Evolutionary conservation across 2,797 vertebrate genomes (phyloP).

Genomic region (Adrianichthys oophorus): DNA sequence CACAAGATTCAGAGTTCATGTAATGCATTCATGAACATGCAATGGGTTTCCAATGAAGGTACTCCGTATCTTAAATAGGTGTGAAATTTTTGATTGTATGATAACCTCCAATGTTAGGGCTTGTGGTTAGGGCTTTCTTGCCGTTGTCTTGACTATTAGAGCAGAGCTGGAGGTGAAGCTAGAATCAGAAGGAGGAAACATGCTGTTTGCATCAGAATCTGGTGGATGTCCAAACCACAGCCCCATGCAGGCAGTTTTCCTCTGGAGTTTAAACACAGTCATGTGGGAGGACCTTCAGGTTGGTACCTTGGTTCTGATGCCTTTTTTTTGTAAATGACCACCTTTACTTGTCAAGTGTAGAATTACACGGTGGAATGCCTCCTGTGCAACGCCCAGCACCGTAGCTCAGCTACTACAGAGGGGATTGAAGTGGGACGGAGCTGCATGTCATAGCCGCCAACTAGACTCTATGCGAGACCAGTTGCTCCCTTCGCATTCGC

Average conservation of each 20-base stretch:
- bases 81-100: too few relatives aligned
- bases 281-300: slow-evolving; percentile 39
- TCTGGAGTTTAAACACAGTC: slow-evolving; percentile 57
- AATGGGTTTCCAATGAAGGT: too few relatives aligned
- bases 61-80: too few relatives aligned
- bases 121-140: slow-evolving; percentile 4
- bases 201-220: slow-evolving; percentile 47
- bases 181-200: slow-evolving; percentile 15
- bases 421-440: slow-evolving; percentile 33
- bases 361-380: slow-evolving; percentile 61
- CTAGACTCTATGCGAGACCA: slow-evolving; percentile 55
- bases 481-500: slow-evolving; percentile 48
- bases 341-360: slow-evolving; percentile 45
- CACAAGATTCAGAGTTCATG: too few relatives aligned
- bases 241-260: slow-evolving; percentile 49
- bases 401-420: slow-evolving; percentile 61
- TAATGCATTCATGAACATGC: too few relatives aligned
- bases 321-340: slow-evolving; percentile 61
- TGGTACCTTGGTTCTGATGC: slow-evolving; percentile 42
- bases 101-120: background rate
- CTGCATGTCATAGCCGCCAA: slow-evolving; percentile 58
- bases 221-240: slow-evolving; percentile 63
- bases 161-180: slow-evolving; percentile 21
- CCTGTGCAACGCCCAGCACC: slow-evolving; percentile 45
- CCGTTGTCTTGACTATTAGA: slow-evolving; percentile 15